Conservation (phyloP, 2,113 vertebrate species). For the Rhea americana region DNA sequence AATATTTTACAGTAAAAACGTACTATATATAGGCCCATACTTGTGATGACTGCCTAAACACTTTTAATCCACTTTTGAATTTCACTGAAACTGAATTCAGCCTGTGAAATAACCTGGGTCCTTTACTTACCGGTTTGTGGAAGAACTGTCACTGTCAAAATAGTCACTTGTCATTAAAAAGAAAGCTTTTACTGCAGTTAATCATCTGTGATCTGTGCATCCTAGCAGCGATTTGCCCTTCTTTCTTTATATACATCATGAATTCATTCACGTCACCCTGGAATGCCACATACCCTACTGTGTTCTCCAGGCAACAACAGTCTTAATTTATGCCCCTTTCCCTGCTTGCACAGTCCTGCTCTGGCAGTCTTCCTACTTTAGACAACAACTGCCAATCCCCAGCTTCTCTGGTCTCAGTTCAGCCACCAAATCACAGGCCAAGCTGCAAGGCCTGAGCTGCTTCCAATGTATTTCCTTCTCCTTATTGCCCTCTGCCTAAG, state of each 20-base stretch:
- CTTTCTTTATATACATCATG: background rate
- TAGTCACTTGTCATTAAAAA: background rate
- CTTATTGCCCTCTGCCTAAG: background rate
- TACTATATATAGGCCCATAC: background rate
- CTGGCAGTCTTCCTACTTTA: background rate
- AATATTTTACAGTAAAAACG: background rate
- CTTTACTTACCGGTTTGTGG: background rate
- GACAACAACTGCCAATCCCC: background rate
- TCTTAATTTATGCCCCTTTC: background rate
- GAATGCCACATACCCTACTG: background rate
- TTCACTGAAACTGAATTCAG: background rate
- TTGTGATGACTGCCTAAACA: background rate
- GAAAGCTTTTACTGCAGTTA: background rate
- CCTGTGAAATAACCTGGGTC: background rate
- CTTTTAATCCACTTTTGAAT: background rate
- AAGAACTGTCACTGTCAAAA: background rate
- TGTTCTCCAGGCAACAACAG: background rate
- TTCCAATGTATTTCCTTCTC: conserved; percentile 9
- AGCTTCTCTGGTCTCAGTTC: background rate
- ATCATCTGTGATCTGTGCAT: background rate
- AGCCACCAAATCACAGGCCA: background rate
- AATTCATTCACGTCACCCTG: background rate
- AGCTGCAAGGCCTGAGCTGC: background rate
- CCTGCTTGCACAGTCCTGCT: background rate
- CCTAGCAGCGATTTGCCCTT: background rate